These are phyloP conservation scores for Conops quadrifasciatus DNA, from an alignment of 2,888 invertebrate species.

Conservation along the genomic window DNA sequence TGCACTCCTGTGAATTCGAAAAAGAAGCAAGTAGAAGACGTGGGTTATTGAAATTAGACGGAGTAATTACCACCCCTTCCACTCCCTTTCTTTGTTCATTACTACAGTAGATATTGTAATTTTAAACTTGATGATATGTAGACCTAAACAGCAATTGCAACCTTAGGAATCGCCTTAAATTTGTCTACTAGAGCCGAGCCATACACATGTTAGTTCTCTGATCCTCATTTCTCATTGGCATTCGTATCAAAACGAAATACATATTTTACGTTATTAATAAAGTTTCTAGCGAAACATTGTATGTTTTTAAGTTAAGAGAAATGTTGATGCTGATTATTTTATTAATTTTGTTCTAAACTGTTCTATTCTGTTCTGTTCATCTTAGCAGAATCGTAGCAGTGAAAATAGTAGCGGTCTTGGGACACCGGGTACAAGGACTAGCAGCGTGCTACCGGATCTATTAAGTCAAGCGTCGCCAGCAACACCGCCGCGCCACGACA, in stretches of 20 bases:
- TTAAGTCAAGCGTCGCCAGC: constrained; percentile 89
- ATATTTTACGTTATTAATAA: constrained; percentile 17
- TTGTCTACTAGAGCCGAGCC: too few species aligned
- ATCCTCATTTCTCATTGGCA: constrained; percentile 52
- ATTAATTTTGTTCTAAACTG: constrained; percentile 39
- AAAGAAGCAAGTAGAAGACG: too few species aligned
- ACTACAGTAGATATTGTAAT: too few species aligned
- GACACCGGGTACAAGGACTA: constrained; percentile 79
- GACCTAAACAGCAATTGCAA: too few species aligned
- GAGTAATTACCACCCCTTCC: too few species aligned
- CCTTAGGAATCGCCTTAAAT: too few species aligned
- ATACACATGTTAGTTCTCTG: too few species aligned
- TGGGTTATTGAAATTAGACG: too few species aligned
- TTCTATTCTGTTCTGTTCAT: constrained; percentile 35
- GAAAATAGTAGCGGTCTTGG: constrained; percentile 68
- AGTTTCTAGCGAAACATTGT: neutral
- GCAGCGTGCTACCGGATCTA: constrained; percentile 94
- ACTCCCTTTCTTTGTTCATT: too few species aligned
- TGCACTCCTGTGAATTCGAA: too few species aligned
- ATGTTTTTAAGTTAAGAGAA: neutral
- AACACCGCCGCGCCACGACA: constrained; percentile 88
- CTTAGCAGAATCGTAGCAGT: constrained; percentile 57
- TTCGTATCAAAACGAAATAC: constrained; percentile 43
- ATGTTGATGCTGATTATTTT: neutral
- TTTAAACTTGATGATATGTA: too few species aligned